phyloP scores from a whole-genome alignment of 2,797 vertebrate species.

The Rhinichthys osculus region DNA sequence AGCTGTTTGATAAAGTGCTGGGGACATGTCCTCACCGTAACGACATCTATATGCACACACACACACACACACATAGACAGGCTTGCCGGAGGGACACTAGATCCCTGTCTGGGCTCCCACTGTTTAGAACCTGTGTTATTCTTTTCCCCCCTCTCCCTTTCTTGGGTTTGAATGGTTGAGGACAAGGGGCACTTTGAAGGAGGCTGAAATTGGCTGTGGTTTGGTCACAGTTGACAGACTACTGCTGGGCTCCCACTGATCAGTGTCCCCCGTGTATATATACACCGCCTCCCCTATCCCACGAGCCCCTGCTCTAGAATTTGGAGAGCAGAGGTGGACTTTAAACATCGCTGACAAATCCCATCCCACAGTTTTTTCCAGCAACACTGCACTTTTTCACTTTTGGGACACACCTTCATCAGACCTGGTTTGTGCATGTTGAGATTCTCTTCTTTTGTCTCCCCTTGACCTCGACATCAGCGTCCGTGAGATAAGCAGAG shows the following conservation, averaged over 20 bases:
- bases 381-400: slow-evolving; percentile 35
- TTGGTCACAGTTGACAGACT: slow-evolving; percentile 71
- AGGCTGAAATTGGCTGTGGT: slow-evolving; percentile 72
- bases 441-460: slow-evolving; percentile 29
- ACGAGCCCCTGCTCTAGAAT: slow-evolving; percentile 67
- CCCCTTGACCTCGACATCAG: background rate
- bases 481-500: slow-evolving; percentile 19
- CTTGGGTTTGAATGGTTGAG: slow-evolving; percentile 73
- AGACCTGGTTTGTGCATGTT: background rate
- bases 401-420: slow-evolving; percentile 5
- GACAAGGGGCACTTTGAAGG: slow-evolving; percentile 78
- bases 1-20: slow-evolving; percentile 19
- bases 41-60: slow-evolving; percentile 1
- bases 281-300: slow-evolving; percentile 18
- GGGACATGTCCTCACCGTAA: slow-evolving; percentile 25
- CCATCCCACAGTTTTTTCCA: slow-evolving; percentile 24
- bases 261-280: slow-evolving; percentile 57
- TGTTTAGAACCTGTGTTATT: slow-evolving; percentile 66
- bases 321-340: slow-evolving; percentile 65
- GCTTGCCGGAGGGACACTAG: slow-evolving; percentile 75
- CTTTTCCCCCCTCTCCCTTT: slow-evolving; percentile 46
- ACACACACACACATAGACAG: slow-evolving; percentile 52
- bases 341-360: slow-evolving; percentile 58
- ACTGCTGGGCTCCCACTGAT: slow-evolving; percentile 71
- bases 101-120: slow-evolving; percentile 70